Percentiles rank a stretch among this genome's conserved stretches.
phyloP scores from a whole-genome alignment of 1,140 invertebrate species.

The Portunus trituberculatus region DNA sequence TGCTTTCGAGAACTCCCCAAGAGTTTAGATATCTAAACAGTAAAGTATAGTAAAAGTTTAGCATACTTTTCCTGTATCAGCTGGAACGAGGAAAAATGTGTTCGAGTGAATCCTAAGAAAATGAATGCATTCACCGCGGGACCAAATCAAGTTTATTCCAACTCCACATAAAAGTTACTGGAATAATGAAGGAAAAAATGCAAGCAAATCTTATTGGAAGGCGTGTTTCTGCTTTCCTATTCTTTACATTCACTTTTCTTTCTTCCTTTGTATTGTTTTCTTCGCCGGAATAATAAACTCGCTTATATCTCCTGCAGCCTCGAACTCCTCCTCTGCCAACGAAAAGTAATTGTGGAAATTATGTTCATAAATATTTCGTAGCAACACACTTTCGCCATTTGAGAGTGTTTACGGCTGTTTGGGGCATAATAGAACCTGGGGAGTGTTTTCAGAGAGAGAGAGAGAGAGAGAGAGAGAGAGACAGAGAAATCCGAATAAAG shows the following conservation, averaged over 20 bases:
- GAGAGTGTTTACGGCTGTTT: not conserved
- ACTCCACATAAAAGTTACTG: not conserved
- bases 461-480: not conserved
- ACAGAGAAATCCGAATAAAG: not conserved
- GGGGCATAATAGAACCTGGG: not conserved
- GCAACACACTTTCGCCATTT: constrained; percentile 1
- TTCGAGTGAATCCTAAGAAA: not conserved
- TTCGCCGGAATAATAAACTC: not conserved
- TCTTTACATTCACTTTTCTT: not conserved
- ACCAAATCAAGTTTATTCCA: not conserved
- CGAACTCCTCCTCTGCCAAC: not conserved
- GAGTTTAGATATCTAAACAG: not conserved
- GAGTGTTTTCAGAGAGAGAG: not conserved
- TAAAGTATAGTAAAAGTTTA: not conserved
- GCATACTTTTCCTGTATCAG: not conserved
- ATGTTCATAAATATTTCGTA: not conserved
- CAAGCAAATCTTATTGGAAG: not conserved
- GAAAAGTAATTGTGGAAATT: constrained; percentile 6
- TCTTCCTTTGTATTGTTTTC: not conserved
- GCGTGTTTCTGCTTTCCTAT: not conserved
- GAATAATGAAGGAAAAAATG: constrained; percentile 3
- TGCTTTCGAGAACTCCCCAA: not conserved
- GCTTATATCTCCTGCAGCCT: not conserved
- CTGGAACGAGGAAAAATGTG: not conserved
- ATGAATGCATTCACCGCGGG: not conserved